A percentile compares a stretch with the other conserved stretches of the same genome.
Evolutionary conservation across 2,888 invertebrate species (phyloP).

Genomic region (Drosophila subsilvestris): DNA sequence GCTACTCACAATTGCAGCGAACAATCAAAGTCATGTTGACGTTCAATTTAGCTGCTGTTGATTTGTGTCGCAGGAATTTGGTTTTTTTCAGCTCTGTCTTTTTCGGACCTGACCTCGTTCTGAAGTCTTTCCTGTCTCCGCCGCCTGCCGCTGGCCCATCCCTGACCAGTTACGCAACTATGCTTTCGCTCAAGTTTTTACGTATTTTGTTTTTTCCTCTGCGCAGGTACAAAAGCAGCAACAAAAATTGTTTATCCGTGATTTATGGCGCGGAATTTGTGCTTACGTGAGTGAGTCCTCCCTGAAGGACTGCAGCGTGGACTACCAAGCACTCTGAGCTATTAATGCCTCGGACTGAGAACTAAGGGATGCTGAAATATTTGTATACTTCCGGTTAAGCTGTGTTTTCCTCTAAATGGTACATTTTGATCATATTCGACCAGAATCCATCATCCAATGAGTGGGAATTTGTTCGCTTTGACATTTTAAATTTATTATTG

Average conservation of each 20-base stretch:
- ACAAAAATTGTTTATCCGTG: conserved; percentile 61
- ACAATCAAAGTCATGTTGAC: conserved; percentile 74
- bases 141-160: not conserved
- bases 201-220: conserved; percentile 30
- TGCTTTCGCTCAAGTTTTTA: conserved; percentile 36
- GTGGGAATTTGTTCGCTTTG: conserved; percentile 15
- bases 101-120: conserved; percentile 39
- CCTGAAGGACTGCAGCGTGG: conserved; percentile 19
- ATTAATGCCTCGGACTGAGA: conserved; percentile 27
- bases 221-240: conserved; percentile 30
- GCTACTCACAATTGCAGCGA: conserved; percentile 38
- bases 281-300: conserved; percentile 57
- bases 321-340: conserved; percentile 38
- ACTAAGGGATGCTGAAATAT: conserved; percentile 26
- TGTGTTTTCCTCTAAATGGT: conserved; percentile 1
- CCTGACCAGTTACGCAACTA: conserved; percentile 64
- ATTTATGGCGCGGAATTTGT: conserved; percentile 74
- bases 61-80: conserved; percentile 63
- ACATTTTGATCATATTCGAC: conserved; percentile 29
- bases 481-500: conserved; percentile 4
- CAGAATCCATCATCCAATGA: conserved; percentile 15
- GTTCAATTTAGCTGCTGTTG: conserved; percentile 72
- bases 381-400: conserved; percentile 23
- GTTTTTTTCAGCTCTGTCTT: conserved; percentile 33
- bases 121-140: not conserved